Conservation (phyloP, 2,888 invertebrate species). For the Leptura quadrifasciata region DNA sequence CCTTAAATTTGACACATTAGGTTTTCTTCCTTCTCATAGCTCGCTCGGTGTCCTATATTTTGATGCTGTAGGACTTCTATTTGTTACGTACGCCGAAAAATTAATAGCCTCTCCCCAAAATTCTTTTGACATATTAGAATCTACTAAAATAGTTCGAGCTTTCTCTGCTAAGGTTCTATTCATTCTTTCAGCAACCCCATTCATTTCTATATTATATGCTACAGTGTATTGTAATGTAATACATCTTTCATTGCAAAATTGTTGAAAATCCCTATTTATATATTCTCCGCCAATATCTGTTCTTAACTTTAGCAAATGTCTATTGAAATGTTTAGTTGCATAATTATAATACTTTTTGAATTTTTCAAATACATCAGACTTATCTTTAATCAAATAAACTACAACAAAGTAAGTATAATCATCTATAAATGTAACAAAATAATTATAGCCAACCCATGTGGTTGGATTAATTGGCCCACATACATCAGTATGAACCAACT, state of each 20-base stretch:
- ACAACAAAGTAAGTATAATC: neutral
- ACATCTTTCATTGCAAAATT: neutral
- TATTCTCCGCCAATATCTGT: neutral
- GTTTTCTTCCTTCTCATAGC: neutral
- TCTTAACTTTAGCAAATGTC: neutral
- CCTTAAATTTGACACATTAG: no score
- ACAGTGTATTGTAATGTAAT: neutral
- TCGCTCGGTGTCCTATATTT: neutral
- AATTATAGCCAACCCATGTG: neutral
- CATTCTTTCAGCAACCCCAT: neutral
- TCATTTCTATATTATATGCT: neutral
- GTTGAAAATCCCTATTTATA: neutral
- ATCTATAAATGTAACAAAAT: neutral
- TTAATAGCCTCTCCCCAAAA: neutral
- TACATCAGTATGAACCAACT: neutral
- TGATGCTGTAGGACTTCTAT: neutral
- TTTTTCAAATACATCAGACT: neutral
- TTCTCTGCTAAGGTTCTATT: neutral
- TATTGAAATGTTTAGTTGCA: neutral
- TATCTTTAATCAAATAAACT: neutral
- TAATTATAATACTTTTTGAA: neutral
- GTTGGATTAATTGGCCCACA: no score
- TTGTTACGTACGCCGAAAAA: neutral
- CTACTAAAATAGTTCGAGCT: neutral
- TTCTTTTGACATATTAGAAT: no score